Evolutionary conservation across 2,888 invertebrate species (phyloP).

Genomic region (Lycaena phlaeas): DNA sequence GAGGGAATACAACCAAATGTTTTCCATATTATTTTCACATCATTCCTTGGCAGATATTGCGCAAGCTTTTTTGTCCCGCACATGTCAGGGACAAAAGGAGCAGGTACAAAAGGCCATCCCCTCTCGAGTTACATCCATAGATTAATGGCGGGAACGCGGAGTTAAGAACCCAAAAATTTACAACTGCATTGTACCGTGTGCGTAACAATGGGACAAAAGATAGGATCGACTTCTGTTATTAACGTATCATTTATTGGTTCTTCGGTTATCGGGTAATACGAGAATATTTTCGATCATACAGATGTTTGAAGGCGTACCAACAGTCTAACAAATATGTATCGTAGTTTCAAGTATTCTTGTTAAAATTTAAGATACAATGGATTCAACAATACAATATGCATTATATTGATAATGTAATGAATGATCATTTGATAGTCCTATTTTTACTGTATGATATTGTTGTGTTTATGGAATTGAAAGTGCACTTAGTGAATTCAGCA

Average conservation of each 20-base stretch:
- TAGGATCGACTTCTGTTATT: slow-evolving; percentile 68
- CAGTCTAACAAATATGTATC: slow-evolving; percentile 43
- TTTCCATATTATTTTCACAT: slow-evolving; percentile 56
- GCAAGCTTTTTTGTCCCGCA: slow-evolving; percentile 62
- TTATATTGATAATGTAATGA: slow-evolving; percentile 1
- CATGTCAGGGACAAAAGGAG: slow-evolving; percentile 63
- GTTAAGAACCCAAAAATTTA: slow-evolving; percentile 71
- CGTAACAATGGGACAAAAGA: slow-evolving; percentile 62
- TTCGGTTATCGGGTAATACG: slow-evolving; percentile 59
- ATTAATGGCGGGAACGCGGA: slow-evolving; percentile 68
- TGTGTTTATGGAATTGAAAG: no score
- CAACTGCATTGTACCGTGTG: slow-evolving; percentile 61
- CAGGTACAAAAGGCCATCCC: slow-evolving; percentile 66
- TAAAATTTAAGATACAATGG: slow-evolving; percentile 7
- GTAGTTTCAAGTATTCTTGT: slow-evolving; percentile 15
- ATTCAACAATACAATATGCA: background rate
- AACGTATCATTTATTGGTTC: slow-evolving; percentile 62
- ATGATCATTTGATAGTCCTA: no score
- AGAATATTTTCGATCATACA: slow-evolving; percentile 47
- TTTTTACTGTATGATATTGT: no score
- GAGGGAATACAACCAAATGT: slow-evolving; percentile 39
- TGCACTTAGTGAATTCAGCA: no score
- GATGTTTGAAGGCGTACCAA: slow-evolving; percentile 62
- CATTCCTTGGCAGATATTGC: slow-evolving; percentile 57
- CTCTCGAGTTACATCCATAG: slow-evolving; percentile 64